These are phyloP conservation scores for Geodia barretti DNA, from an alignment of 37 sponge, comb jelly and placozoan genomes.

Conservation along the genomic window DNA sequence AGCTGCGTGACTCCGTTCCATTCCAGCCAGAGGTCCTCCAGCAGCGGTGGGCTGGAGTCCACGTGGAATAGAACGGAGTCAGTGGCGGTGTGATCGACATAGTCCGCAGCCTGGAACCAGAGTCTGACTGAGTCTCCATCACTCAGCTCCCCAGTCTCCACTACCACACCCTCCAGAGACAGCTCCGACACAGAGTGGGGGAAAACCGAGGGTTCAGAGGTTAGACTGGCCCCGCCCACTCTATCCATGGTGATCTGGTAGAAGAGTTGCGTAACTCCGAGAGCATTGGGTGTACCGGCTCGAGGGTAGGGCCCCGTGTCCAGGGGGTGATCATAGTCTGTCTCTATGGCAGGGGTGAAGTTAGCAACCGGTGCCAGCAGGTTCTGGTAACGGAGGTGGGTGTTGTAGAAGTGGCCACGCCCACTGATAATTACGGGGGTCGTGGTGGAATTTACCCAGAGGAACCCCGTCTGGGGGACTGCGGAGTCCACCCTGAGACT, in stretches of 20 bases:
- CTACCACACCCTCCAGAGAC: constrained; percentile 32
- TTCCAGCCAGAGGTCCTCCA: constrained; percentile 50
- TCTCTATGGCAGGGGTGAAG: constrained; percentile 12
- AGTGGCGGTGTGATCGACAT: constrained; percentile 2
- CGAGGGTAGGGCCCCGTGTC: constrained; percentile 51
- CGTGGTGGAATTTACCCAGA: constrained; percentile 67
- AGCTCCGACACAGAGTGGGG: too few relatives aligned
- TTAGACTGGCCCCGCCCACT: constrained; percentile 47
- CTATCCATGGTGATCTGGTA: constrained; percentile 44
- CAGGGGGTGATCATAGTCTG: constrained; percentile 68
- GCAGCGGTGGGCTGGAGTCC: constrained; percentile 69
- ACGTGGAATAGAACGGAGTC: constrained; percentile 66
- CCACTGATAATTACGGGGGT: constrained; percentile 45
- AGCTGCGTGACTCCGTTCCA: constrained; percentile 34
- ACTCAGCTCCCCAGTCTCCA: neutral
- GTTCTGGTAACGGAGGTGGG: constrained; percentile 41
- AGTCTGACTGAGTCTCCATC: constrained; percentile 75
- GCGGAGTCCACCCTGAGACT: constrained; percentile 58
- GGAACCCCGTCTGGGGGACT: constrained; percentile 32
- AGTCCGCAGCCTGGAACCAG: constrained; percentile 76
- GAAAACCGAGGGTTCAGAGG: constrained; percentile 25
- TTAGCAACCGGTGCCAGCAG: constrained; percentile 69
- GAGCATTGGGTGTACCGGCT: constrained; percentile 63
- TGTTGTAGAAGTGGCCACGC: constrained; percentile 79
- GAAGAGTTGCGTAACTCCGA: constrained; percentile 47